Evolutionary conservation across 2,113 vertebrate species (phyloP).

Genomic region (Aspiorhynchus laticeps): DNA sequence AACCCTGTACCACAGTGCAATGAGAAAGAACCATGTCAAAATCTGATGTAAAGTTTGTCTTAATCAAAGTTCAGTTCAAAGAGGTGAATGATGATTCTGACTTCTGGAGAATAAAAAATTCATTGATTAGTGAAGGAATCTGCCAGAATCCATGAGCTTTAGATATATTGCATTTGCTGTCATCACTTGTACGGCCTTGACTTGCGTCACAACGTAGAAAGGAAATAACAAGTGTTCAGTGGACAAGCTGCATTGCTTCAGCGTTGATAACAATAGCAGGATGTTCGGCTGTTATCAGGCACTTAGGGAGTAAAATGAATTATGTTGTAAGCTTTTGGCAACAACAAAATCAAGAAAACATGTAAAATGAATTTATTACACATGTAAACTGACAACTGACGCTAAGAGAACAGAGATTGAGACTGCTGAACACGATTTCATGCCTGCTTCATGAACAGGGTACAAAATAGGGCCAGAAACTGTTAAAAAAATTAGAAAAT

Average conservation of each 20-base stretch:
- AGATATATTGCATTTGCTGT: background rate
- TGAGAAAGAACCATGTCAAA: slow-evolving; percentile 50
- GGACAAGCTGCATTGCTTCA: slow-evolving; percentile 5
- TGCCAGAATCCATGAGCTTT: slow-evolving; percentile 23
- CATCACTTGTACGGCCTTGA: background rate
- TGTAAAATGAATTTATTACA: background rate
- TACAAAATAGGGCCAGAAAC: background rate
- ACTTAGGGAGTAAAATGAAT: background rate
- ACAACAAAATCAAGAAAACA: background rate
- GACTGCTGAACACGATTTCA: background rate
- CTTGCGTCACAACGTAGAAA: background rate
- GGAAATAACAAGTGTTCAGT: slow-evolving; percentile 1
- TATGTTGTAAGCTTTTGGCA: background rate
- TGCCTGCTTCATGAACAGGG: background rate
- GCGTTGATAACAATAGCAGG: background rate
- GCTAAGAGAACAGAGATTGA: background rate
- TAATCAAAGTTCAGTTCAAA: slow-evolving; percentile 49
- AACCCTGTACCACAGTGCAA: slow-evolving; percentile 10
- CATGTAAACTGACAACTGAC: background rate
- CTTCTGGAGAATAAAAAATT: background rate
- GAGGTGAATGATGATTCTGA: slow-evolving; percentile 1
- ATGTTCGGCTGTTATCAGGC: background rate
- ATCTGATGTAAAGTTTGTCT: slow-evolving; percentile 50
- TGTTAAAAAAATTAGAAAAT: background rate
- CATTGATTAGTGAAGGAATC: slow-evolving; percentile 25